These are phyloP conservation scores for Molossus alvarezi DNA, from an alignment of 2,797 vertebrate species.

Conservation along the genomic window DNA sequence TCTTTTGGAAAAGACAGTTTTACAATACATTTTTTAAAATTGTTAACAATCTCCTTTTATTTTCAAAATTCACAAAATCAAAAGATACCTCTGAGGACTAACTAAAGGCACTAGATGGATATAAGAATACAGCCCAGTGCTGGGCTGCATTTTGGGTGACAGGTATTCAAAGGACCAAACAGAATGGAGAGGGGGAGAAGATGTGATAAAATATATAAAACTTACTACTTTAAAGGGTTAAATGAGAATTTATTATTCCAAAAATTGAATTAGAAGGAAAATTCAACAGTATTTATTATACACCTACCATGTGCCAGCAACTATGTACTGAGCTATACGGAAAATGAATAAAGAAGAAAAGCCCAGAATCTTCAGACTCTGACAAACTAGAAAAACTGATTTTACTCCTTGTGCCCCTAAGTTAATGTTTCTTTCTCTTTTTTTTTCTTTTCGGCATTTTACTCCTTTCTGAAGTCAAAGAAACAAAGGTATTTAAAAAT, in stretches of 20 bases:
- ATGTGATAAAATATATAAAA: neutral
- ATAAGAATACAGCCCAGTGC: neutral
- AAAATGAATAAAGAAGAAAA: neutral
- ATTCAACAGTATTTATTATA: neutral
- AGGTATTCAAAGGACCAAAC: neutral
- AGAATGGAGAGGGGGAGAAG: neutral
- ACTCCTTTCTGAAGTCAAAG: neutral
- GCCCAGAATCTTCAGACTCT: neutral
- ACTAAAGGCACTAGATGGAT: neutral
- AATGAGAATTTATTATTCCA: neutral
- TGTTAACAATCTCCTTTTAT: constrained; percentile 17
- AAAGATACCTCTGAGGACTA: neutral
- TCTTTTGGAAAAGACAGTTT: neutral
- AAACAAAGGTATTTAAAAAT: constrained; percentile 16
- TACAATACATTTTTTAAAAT: neutral
- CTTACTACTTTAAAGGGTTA: neutral
- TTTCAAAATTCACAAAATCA: constrained; percentile 23
- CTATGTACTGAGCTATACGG: neutral
- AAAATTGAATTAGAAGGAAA: neutral
- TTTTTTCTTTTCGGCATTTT: neutral
- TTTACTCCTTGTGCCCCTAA: neutral
- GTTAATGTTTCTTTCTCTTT: neutral
- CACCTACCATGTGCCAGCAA: neutral
- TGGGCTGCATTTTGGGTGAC: neutral
- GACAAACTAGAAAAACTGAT: neutral